Evolutionary conservation across 1,140 invertebrate genomes (phyloP).

Genomic region (Atopsyche davidsoni): DNA sequence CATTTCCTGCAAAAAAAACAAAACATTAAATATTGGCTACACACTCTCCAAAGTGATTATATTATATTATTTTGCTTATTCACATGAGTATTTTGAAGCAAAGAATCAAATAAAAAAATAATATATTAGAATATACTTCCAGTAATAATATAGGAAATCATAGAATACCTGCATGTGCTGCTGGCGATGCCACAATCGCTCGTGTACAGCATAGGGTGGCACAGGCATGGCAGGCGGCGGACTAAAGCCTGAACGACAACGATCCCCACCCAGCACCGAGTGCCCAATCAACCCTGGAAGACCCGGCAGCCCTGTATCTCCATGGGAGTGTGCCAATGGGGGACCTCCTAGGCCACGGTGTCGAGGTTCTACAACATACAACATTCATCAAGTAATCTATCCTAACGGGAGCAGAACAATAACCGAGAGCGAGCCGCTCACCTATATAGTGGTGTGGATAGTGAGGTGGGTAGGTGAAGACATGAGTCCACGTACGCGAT

Average conservation of each 20-base stretch:
- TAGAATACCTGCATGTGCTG: slow-evolving; percentile 60
- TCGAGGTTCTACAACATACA: slow-evolving; percentile 11
- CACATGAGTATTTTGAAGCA: too few relatives aligned
- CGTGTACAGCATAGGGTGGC: slow-evolving; percentile 66
- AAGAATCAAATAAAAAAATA: too few relatives aligned
- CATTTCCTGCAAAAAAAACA: slow-evolving; percentile 44
- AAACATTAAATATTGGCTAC: too few relatives aligned
- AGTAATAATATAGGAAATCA: too few relatives aligned
- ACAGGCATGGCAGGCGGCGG: slow-evolving; percentile 36
- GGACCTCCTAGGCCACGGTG: slow-evolving; percentile 10
- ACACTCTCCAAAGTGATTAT: too few relatives aligned
- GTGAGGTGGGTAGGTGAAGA: slow-evolving; percentile 24
- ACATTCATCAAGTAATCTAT: not conserved
- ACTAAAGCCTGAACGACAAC: slow-evolving; percentile 19
- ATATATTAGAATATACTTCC: too few relatives aligned
- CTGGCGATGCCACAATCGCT: slow-evolving; percentile 65
- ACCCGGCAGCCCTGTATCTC: slow-evolving; percentile 7
- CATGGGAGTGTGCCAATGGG: slow-evolving; percentile 23
- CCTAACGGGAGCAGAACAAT: not conserved
- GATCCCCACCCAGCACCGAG: slow-evolving; percentile 14
- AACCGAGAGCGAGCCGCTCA: slow-evolving; percentile 5
- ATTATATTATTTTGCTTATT: too few relatives aligned
- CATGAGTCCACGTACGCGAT: slow-evolving; percentile 21
- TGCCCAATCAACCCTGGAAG: slow-evolving; percentile 20
- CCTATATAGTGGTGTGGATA: slow-evolving; percentile 19